Conservation (phyloP, 2,797 vertebrate species). For the Falco biarmicus region DNA sequence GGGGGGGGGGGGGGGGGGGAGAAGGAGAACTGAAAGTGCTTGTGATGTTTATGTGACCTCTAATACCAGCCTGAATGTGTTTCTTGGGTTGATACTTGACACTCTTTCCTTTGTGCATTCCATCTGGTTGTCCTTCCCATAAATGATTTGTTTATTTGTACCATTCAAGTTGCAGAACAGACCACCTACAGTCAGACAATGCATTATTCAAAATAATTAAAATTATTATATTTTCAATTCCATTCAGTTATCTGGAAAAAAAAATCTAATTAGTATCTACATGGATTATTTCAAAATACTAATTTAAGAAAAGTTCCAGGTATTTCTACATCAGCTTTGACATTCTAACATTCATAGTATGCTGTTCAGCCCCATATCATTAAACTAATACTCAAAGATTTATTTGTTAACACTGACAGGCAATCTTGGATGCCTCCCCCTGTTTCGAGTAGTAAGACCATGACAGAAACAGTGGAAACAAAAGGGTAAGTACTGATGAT, state of each 20-base stretch:
- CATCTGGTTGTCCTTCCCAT: background rate
- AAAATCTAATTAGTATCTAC: background rate
- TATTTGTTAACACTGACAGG: conserved; percentile 59
- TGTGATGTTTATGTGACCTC: background rate
- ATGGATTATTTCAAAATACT: background rate
- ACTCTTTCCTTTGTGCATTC: background rate
- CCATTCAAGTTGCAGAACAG: background rate
- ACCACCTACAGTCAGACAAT: background rate
- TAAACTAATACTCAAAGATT: background rate
- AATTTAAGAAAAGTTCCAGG: background rate
- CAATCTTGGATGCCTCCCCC: conserved; percentile 81
- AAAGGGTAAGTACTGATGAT: conserved; percentile 58
- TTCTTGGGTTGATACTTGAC: background rate
- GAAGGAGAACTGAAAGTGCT: background rate
- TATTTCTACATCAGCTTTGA: background rate
- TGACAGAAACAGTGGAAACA: background rate
- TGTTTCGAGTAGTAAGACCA: conserved; percentile 31
- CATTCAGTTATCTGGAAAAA: background rate
- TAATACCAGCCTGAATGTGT: background rate
- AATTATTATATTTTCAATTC: background rate
- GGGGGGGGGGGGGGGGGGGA: too few species aligned
- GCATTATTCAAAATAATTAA: background rate
- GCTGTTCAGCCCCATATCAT: background rate
- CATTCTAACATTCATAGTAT: background rate
- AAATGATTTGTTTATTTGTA: background rate